Base-by-base conservation (phyloP, 1,140 invertebrate species). In the Hylyphantes graminicola region DNA sequence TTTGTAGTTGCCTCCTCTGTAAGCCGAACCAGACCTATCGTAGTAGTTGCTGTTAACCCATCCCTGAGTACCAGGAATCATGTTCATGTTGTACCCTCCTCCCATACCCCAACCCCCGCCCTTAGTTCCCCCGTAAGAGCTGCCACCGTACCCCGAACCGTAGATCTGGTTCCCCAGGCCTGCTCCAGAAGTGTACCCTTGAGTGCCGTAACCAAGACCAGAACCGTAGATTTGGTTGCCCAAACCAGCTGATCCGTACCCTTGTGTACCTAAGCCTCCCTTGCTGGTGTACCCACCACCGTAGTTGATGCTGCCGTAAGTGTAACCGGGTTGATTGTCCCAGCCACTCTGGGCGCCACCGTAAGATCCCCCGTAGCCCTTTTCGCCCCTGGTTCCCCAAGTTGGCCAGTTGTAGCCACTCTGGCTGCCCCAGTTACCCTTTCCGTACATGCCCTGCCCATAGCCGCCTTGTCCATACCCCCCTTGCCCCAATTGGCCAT, bases 171-270 rank as follows among this genome's bases (percentile, higher is more conserved):
- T 35, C 5, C 35, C 35, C 1, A 35, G 35, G 57, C 57, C 35
- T 53, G 9, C 21, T 4, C 67, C 67, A 11, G 15, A 17, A 11
- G 15, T 15, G 11, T 21, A 15, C 11, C 64, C 64, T 2, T 15
- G 21, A 21, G 64, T 17, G 15, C 67, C 67, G 10, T 50, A 35
- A 48, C 67, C 67, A 15, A 65, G 67, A 15, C 76, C 76, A 3
- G 76, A 67, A 35, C 76, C 76, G 9, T 78, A 78, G 6, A 78
- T 78, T n/a, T 78, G 76, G 35, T 78, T 78, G 6, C 76, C 76
- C 7, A 77, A 64, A 9, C 70, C 70, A 35, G 12, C 11, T 59
- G 54, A 21, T 17, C 55, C 68, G n/a, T 70, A 53, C 15, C 68
- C 54, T 35, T 35, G 35, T 17, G 57, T 61, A 61, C 12, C 17